Evolutionary conservation across 35 echinoderm and acorn worm species (phyloP).

Genomic region (Strongylocentrotus purpuratus): DNA sequence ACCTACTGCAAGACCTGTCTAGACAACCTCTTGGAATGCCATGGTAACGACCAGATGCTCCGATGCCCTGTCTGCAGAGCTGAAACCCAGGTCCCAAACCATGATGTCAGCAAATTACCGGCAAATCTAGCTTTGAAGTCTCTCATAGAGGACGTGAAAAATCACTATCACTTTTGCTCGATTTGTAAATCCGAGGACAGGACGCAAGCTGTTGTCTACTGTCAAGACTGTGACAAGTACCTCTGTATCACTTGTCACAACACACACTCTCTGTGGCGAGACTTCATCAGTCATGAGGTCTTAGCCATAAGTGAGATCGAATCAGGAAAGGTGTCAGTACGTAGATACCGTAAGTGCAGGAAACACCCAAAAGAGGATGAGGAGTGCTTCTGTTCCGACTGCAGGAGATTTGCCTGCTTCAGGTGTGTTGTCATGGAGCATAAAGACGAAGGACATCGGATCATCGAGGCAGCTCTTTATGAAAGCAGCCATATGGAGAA

Average conservation of each 20-base stretch:
- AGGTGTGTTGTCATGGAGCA: too few relatives aligned
- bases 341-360: not conserved
- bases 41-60: not conserved
- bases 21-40: not conserved
- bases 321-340: not conserved
- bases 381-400: too few relatives aligned
- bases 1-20: conserved; percentile 20
- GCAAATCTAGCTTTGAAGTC: not conserved
- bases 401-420: too few relatives aligned
- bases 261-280: not conserved
- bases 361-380: too few relatives aligned
- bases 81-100: not conserved
- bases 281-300: not conserved
- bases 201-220: not conserved
- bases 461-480: too few relatives aligned
- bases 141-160: not conserved
- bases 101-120: not conserved
- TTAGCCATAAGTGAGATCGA: not conserved
- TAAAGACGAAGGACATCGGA: too few relatives aligned
- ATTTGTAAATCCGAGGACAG: not conserved
- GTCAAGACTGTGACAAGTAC: conserved; percentile 9
- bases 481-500: too few relatives aligned
- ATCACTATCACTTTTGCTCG: not conserved
- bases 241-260: not conserved
- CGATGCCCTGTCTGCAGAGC: not conserved